phyloP scores from a whole-genome alignment of 35 echinoderm and acorn worm genomes.

The Acanthaster planci region DNA sequence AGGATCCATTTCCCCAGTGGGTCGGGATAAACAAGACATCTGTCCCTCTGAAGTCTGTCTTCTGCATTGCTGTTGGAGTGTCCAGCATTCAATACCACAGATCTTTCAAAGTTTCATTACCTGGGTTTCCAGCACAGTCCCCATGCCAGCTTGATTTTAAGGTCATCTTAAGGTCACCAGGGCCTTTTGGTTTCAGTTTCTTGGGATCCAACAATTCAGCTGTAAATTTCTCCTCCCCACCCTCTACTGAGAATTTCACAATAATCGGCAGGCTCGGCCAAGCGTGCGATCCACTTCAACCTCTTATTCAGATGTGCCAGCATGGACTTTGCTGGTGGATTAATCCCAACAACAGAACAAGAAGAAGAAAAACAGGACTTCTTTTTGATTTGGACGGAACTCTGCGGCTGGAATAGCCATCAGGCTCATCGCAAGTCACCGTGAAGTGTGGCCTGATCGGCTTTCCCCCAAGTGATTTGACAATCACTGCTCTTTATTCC shows the following conservation, averaged over 20 bases:
- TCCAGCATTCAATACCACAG: too few relatives aligned
- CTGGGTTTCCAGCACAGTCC: too few relatives aligned
- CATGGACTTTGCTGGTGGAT: too few relatives aligned
- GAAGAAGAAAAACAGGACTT: neutral
- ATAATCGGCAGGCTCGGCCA: neutral
- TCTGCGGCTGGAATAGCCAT: neutral
- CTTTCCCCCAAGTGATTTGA: neutral
- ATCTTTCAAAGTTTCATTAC: too few relatives aligned
- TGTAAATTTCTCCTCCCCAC: neutral
- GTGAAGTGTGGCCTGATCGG: neutral
- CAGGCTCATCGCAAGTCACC: neutral
- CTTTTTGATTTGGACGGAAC: neutral
- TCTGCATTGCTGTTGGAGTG: too few relatives aligned
- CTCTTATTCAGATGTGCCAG: too few relatives aligned
- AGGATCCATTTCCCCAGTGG: too few relatives aligned
- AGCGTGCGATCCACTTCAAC: neutral
- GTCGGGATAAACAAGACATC: too few relatives aligned
- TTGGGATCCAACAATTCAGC: too few relatives aligned
- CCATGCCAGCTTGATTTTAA: neutral
- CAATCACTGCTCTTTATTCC: too few relatives aligned
- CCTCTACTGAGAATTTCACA: neutral
- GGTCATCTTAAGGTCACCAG: slow-evolving; percentile 7
- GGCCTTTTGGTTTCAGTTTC: neutral
- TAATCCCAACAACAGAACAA: too few relatives aligned
- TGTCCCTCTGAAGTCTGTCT: too few relatives aligned